Conservation (phyloP, 2,113 vertebrate species). For the Sterna hirundo region DNA sequence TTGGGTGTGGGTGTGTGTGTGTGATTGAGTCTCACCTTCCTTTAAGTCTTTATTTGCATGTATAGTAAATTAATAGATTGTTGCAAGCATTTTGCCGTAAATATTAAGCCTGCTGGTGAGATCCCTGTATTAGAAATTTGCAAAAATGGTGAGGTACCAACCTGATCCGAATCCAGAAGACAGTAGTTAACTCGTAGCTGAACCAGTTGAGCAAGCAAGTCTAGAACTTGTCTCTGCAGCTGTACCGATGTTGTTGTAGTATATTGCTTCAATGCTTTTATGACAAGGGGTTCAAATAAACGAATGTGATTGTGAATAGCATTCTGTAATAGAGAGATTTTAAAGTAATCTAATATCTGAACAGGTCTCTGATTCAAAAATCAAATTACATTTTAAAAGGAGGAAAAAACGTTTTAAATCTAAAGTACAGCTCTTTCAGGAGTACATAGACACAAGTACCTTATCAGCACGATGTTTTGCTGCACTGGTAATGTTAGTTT, state of each 20-base stretch:
- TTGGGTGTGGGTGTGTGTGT: no score
- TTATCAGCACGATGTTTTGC: conserved; percentile 92
- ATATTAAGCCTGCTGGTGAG: neutral
- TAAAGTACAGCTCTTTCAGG: neutral
- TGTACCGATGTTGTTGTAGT: conserved; percentile 95
- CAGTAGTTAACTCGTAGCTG: conserved; percentile 98
- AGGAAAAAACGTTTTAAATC: neutral
- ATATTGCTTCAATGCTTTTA: conserved; percentile 97
- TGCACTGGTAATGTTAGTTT: conserved; percentile 85
- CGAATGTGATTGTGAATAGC: conserved; percentile 97
- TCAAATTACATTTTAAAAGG: neutral
- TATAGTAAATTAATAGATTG: neutral
- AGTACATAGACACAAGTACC: conserved; percentile 70
- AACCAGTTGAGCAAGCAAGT: conserved; percentile 93
- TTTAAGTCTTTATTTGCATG: neutral
- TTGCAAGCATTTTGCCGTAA: neutral
- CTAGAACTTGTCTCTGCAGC: conserved; percentile 95
- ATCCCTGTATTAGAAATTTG: neutral
- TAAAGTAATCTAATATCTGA: conserved; percentile 45
- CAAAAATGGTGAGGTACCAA: conserved; percentile 9
- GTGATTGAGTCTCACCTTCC: neutral
- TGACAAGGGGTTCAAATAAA: conserved; percentile 96
- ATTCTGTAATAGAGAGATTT: conserved; percentile 79
- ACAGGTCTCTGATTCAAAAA: conserved; percentile 2
- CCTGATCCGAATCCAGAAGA: conserved; percentile 96